phyloP scores from a whole-genome alignment of 2,888 invertebrate species.

The Tipula helvola region DNA sequence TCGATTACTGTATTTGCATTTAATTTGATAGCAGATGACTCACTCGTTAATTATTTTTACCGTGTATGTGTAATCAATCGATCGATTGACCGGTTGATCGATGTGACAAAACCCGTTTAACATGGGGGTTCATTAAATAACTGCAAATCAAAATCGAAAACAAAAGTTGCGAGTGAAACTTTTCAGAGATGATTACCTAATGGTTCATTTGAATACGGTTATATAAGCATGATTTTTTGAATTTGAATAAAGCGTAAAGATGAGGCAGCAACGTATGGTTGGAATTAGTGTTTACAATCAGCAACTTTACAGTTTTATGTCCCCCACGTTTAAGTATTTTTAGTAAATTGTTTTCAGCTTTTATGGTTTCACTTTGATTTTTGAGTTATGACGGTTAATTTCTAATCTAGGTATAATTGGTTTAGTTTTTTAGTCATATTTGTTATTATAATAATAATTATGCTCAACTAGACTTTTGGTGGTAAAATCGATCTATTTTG shows the following conservation, averaged over 20 bases:
- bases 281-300: too few relatives aligned
- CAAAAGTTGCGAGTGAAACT: background rate
- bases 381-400: background rate
- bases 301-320: background rate
- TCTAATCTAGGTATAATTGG: background rate
- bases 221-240: background rate
- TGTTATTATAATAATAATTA: too few relatives aligned
- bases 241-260: too few relatives aligned
- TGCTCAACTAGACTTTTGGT: too few relatives aligned
- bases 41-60: background rate
- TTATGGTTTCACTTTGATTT: background rate
- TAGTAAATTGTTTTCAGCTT: background rate
- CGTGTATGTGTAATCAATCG: background rate
- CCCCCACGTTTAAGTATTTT: background rate
- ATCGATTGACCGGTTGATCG: background rate
- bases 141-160: background rate
- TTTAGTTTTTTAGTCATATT: background rate
- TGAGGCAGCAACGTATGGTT: too few relatives aligned
- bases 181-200: background rate
- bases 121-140: background rate
- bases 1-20: background rate
- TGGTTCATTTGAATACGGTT: background rate
- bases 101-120: background rate
- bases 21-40: background rate
- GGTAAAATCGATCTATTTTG: too few relatives aligned